Percentiles rank a stretch among this genome's conserved stretches.
Conservation (phyloP, 23 tunicate species). For the Trididemnum nubilum region DNA sequence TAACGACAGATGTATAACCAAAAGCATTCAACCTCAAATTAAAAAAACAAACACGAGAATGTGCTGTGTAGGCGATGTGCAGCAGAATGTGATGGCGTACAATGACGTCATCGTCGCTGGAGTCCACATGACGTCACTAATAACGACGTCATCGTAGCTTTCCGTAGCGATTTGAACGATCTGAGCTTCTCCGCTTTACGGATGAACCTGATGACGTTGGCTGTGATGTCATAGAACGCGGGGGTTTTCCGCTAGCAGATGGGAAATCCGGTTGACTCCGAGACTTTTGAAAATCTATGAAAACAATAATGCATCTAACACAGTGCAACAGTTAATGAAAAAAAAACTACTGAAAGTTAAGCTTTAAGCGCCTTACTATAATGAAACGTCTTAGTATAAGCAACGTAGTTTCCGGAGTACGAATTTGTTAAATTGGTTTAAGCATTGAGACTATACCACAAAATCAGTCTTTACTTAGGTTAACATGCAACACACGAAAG, state of each 20-base stretch:
- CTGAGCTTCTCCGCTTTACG: slow-evolving; percentile 66
- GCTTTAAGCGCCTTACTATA: too few species aligned
- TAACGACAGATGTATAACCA: too few species aligned
- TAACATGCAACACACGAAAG: too few species aligned
- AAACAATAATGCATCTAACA: not conserved
- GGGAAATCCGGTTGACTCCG: slow-evolving; percentile 73
- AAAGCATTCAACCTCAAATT: not conserved
- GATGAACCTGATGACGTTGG: slow-evolving; percentile 42
- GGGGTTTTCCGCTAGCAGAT: not conserved
- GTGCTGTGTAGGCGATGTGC: not conserved
- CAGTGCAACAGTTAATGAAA: too few species aligned
- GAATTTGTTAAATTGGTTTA: too few species aligned
- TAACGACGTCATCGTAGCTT: not conserved
- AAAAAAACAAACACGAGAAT: not conserved
- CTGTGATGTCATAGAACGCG: slow-evolving; percentile 1
- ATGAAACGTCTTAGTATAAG: too few species aligned
- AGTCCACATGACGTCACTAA: not conserved
- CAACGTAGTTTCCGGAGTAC: too few species aligned
- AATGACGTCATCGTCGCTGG: not conserved
- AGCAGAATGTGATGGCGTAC: not conserved
- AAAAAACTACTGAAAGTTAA: too few species aligned
- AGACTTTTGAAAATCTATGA: slow-evolving; percentile 61
- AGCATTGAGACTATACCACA: too few species aligned
- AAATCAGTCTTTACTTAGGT: too few species aligned
- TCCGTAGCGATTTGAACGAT: slow-evolving; percentile 21